Conservation (phyloP, 2,888 invertebrate genomes). For the Emmelina monodactyla region DNA sequence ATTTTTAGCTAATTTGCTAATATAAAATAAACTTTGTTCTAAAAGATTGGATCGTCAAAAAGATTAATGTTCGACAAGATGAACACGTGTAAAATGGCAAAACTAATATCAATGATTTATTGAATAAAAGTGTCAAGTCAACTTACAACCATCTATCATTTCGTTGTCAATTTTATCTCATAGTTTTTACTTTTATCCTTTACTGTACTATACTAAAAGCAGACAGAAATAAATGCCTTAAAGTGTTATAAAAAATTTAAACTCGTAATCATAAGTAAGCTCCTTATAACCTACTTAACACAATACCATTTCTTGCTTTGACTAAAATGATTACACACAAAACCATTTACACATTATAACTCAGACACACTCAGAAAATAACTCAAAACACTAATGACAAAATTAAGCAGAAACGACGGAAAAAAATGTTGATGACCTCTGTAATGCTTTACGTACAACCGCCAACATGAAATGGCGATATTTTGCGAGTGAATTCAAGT, state of each 20-base stretch:
- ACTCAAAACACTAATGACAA: background rate
- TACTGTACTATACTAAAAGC: no score
- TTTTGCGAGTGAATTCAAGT: background rate
- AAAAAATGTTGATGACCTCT: background rate
- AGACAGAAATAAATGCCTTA: no score
- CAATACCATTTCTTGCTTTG: background rate
- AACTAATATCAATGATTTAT: background rate
- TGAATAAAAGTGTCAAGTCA: background rate
- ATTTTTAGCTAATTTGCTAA: no score
- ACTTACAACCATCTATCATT: background rate
- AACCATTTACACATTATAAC: background rate
- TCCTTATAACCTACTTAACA: background rate
- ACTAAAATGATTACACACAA: background rate
- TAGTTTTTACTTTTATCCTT: background rate
- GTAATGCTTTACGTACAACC: background rate
- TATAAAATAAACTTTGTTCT: no score
- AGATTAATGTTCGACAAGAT: no score
- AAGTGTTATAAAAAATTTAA: no score
- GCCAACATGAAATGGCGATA: background rate
- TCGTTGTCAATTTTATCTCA: background rate
- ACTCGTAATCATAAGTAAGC: no score
- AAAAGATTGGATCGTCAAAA: no score
- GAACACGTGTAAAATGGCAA: no score
- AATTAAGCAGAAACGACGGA: background rate
- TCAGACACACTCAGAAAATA: background rate